Evolutionary conservation across 1,140 invertebrate genomes (phyloP).

Genomic region (Orius laevigatus): DNA sequence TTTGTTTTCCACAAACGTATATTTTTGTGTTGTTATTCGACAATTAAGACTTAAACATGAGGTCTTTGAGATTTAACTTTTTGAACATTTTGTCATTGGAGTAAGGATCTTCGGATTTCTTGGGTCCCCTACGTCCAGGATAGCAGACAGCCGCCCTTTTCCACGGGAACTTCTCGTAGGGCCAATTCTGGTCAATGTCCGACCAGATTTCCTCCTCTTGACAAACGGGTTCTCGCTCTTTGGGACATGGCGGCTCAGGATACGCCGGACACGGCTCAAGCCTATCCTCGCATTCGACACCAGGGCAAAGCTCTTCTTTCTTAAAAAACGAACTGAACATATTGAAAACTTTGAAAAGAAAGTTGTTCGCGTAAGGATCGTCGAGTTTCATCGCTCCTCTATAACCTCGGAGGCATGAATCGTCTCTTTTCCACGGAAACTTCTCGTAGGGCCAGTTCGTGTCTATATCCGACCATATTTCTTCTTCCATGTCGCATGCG

Average conservation of each 20-base stretch:
- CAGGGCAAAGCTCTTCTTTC: no score
- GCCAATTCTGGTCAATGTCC: constrained; percentile 1
- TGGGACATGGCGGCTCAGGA: neutral
- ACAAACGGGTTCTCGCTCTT: neutral
- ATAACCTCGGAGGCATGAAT: neutral
- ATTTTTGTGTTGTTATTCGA: no score
- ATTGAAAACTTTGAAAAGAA: no score
- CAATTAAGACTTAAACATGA: no score
- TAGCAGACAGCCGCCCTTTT: neutral
- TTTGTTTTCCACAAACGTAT: no score
- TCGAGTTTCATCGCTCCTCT: neutral
- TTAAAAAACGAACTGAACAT: no score
- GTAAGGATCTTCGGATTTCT: constrained; percentile 1
- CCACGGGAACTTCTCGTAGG: constrained; percentile 2
- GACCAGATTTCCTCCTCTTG: neutral
- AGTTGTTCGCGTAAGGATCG: constrained; percentile 1
- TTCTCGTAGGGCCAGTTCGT: neutral
- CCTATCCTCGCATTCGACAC: constrained; percentile 1
- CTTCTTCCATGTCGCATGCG: neutral
- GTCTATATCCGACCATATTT: constrained; percentile 1
- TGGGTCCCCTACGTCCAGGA: neutral
- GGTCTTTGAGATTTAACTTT: no score
- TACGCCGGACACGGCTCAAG: neutral
- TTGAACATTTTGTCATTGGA: neutral
- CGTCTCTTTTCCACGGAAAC: neutral